These are phyloP conservation scores for Scolopax rusticola DNA, from an alignment of 2,797 vertebrate species.

Conservation along the genomic window DNA sequence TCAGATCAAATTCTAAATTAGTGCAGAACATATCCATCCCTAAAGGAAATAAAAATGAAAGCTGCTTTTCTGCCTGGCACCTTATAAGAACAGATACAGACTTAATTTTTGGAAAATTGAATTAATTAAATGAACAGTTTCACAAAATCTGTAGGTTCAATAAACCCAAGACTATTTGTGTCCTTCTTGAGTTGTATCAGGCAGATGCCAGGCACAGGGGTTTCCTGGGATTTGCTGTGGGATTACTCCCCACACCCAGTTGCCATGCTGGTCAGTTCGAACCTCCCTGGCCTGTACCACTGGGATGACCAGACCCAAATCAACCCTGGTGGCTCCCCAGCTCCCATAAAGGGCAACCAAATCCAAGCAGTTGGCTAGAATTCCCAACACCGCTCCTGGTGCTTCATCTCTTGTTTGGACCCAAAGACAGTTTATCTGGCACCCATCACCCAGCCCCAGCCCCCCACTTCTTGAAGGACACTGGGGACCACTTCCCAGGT, in stretches of 20 bases:
- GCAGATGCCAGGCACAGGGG: neutral
- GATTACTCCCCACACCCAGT: neutral
- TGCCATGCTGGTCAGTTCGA: accelerated
- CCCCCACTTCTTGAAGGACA: accelerated
- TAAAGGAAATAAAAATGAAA: neutral
- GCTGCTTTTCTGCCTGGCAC: neutral
- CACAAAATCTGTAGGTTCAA: neutral
- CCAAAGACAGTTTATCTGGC: neutral
- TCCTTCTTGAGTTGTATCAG: accelerated
- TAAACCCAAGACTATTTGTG: neutral
- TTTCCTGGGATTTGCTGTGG: too few relatives aligned
- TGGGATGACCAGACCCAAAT: accelerated
- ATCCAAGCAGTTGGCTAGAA: neutral
- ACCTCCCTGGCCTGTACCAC: neutral
- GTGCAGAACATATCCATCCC: neutral
- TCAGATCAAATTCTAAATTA: neutral
- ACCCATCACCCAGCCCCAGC: neutral
- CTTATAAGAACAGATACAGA: neutral
- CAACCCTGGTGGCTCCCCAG: accelerated
- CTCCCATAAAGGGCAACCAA: neutral
- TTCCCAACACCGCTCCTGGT: accelerated
- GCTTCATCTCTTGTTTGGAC: neutral
- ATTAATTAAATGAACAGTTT: neutral
- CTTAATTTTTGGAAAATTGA: neutral
- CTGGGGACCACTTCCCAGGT: neutral